Conservation (phyloP, 2,797 vertebrate genomes). For the Crenichthys baileyi region DNA sequence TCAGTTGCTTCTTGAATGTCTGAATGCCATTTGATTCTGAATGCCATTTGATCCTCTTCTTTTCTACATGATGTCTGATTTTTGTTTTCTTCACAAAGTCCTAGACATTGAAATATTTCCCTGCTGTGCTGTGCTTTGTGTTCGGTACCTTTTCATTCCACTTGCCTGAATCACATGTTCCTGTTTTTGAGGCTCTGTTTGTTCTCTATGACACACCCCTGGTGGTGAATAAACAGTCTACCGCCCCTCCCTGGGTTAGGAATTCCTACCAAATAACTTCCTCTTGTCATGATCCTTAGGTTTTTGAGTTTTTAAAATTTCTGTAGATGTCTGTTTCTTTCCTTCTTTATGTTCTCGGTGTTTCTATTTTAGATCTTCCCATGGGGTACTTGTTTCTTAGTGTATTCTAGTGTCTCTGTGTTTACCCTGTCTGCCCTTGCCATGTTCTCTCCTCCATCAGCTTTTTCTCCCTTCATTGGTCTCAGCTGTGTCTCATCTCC, state of each 20-base stretch:
- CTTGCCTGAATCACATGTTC: constrained; percentile 70
- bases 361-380: too few relatives aligned
- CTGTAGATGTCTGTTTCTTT: too few relatives aligned
- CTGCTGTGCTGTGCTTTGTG: constrained; percentile 29
- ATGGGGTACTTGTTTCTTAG: too few relatives aligned
- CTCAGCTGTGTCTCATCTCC: too few relatives aligned
- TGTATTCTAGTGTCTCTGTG: too few relatives aligned
- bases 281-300: not conserved
- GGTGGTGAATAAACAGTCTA: constrained; percentile 50
- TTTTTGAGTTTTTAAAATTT: too few relatives aligned
- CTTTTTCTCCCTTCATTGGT: too few relatives aligned
- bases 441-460: too few relatives aligned
- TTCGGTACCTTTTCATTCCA: constrained; percentile 37
- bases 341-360: too few relatives aligned
- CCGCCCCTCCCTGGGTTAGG: constrained; percentile 36
- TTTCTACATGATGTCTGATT: constrained; percentile 36
- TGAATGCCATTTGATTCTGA: constrained; percentile 44
- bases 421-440: too few relatives aligned
- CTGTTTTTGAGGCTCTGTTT: constrained; percentile 55
- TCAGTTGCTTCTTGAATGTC: constrained; percentile 4
- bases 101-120: constrained; percentile 35
- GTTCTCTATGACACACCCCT: constrained; percentile 41
- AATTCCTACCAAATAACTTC: constrained; percentile 33
- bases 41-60: constrained; percentile 40
- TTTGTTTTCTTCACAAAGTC: constrained; percentile 44